A percentile compares a stretch with the other conserved stretches of the same genome.
These are phyloP conservation scores for Pipistrellus nathusii DNA, from an alignment of 2,797 vertebrate species.

Conservation along the genomic window DNA sequence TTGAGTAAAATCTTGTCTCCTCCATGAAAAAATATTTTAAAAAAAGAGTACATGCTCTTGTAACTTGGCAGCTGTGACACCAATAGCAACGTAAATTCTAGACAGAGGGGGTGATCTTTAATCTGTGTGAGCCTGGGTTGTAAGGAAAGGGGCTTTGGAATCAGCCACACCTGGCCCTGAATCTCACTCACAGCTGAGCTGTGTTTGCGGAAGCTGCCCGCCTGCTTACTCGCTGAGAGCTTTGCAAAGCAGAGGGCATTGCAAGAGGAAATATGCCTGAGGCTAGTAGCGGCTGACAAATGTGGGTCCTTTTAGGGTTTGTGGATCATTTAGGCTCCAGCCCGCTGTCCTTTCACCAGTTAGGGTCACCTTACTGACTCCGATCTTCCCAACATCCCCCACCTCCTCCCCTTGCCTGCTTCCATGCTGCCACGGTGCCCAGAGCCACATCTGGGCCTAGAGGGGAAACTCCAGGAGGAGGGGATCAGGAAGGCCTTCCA, in stretches of 20 bases:
- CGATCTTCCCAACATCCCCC: neutral
- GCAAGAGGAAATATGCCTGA: neutral
- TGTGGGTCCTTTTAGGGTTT: neutral
- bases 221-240: neutral
- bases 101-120: neutral
- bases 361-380: neutral
- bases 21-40: neutral
- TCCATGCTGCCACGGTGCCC: neutral
- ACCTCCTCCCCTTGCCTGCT: neutral
- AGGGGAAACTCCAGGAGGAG: constrained; percentile 5
- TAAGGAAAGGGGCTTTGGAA: neutral
- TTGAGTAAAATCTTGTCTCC: neutral
- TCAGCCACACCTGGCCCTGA: neutral
- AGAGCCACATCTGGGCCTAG: neutral
- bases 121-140: neutral
- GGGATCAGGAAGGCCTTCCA: constrained; percentile 27
- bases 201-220: neutral
- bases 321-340: neutral
- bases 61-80: neutral
- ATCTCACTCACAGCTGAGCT: neutral
- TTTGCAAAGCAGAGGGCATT: neutral
- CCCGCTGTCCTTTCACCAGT: neutral
- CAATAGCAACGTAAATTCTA: neutral
- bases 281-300: too few relatives aligned
- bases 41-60: neutral